phyloP scores from a whole-genome alignment of 2,113 vertebrate genomes.

The human region GRCh38 chr2:225500501-225501000 shows the following conservation, averaged over 20 bases:
- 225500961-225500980: not conserved
- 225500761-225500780: conserved; percentile 1
- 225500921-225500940: not conserved
- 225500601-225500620: not conserved
- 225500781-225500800: not conserved
- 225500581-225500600: not conserved
- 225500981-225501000: not conserved
- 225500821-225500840: conserved; percentile 47
- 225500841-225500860: conserved; percentile 13
- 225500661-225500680: not conserved
- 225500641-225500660: not conserved
- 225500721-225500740: conserved; percentile 24
- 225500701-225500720: not conserved
- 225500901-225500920: not conserved
- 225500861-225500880: not conserved
- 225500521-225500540: not conserved
- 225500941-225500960: conserved; percentile 17
- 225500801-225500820: conserved; percentile 45
- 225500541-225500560: not conserved
- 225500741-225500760: not conserved
- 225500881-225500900: not conserved
- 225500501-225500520: not conserved
- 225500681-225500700: not conserved
- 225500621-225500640: not conserved
- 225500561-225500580: not conserved